These are phyloP conservation scores for Megaceryle maxima DNA, from an alignment of 2,113 vertebrate genomes.

Conservation along the genomic window DNA sequence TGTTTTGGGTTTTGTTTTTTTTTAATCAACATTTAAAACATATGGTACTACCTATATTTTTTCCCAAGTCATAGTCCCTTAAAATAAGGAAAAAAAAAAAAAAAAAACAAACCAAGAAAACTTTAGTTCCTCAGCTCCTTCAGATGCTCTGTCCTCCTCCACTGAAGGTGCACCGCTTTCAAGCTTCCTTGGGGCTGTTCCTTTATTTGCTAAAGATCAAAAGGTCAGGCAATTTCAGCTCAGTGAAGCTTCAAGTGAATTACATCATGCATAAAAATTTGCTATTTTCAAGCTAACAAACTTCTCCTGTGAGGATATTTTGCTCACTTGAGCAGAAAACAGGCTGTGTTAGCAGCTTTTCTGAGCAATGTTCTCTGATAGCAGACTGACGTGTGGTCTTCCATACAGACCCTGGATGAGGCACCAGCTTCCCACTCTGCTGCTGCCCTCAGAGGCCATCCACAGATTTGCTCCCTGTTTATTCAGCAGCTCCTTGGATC, in stretches of 20 bases:
- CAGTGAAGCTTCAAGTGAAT: slow-evolving; percentile 17
- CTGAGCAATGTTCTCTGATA: neutral
- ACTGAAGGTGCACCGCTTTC: neutral
- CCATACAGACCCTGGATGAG: fast-evolving
- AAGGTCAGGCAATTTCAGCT: slow-evolving; percentile 35
- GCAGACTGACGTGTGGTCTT: neutral
- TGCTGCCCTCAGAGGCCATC: neutral
- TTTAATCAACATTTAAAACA: neutral
- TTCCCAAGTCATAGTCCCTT: no score
- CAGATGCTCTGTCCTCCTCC: neutral
- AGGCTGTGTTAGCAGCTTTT: slow-evolving; percentile 40
- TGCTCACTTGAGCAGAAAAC: slow-evolving; percentile 50
- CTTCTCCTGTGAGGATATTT: neutral
- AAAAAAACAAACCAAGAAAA: no score
- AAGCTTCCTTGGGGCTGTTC: neutral
- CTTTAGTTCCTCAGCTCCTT: neutral
- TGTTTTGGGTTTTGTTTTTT: no score
- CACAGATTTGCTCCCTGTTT: fast-evolving
- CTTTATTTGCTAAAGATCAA: neutral
- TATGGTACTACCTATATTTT: neutral
- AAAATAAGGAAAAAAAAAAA: no score
- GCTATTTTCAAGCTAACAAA: neutral
- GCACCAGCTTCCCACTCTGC: fast-evolving
- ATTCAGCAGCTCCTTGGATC: neutral
- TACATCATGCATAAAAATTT: slow-evolving; percentile 25